Conservation (phyloP, 2,888 invertebrate species). For the Tetranychus piercei region DNA sequence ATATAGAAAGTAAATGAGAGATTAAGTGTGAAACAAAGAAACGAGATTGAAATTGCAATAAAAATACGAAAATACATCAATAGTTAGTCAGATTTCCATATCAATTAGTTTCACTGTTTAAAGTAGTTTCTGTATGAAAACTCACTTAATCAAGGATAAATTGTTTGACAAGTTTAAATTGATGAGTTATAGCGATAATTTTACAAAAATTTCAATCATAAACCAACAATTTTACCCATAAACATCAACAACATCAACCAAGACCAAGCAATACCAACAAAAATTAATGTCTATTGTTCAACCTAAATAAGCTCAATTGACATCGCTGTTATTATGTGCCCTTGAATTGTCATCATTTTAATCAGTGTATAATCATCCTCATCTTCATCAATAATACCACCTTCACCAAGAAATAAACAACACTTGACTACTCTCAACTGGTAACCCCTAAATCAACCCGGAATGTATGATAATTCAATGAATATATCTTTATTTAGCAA, state of each 20-base stretch:
- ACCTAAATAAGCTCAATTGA: background rate
- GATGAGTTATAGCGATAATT: background rate
- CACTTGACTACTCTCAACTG: no score
- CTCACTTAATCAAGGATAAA: no score
- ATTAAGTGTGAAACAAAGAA: background rate
- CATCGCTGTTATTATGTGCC: no score
- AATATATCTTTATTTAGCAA: no score
- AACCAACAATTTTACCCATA: background rate
- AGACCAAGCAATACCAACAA: background rate
- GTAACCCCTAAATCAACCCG: no score
- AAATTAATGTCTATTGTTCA: background rate
- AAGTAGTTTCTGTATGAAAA: background rate
- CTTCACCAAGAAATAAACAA: no score
- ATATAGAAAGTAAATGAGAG: background rate
- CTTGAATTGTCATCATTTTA: no score
- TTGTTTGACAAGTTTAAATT: no score
- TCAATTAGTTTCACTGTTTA: background rate
- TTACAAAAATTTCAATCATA: background rate
- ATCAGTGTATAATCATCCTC: no score
- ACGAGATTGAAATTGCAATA: background rate
- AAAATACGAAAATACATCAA: background rate
- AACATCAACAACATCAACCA: background rate
- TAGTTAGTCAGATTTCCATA: background rate
- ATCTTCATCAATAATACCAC: no score
- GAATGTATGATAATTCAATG: no score